phyloP scores from a whole-genome alignment of 2,113 vertebrate species.

The Orthonyx spaldingii region DNA sequence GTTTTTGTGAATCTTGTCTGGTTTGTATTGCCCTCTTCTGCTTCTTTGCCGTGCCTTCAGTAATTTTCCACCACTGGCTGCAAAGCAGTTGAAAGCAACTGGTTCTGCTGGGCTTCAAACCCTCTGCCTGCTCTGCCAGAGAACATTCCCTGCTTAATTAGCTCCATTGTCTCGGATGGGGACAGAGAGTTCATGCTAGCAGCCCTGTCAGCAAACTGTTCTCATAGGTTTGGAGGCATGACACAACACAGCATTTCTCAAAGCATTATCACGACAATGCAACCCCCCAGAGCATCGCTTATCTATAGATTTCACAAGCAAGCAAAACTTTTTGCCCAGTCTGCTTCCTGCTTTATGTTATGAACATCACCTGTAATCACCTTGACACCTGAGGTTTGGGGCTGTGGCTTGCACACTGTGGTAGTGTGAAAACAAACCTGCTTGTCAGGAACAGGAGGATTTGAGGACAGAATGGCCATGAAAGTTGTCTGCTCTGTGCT shows the following conservation, averaged over 20 bases:
- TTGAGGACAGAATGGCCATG: background rate
- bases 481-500: background rate
- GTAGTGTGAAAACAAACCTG: background rate
- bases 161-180: background rate
- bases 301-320: background rate
- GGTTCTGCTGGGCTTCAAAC: background rate
- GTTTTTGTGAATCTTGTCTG: background rate
- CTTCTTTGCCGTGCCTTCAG: background rate
- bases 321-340: background rate
- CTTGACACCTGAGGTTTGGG: background rate
- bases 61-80: background rate
- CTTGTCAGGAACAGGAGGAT: background rate
- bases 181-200: background rate
- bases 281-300: background rate
- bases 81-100: background rate
- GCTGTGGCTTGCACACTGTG: background rate
- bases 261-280: background rate
- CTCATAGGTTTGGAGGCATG: background rate
- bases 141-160: conserved; percentile 7
- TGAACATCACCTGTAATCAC: background rate
- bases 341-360: background rate
- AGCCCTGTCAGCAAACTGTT: background rate
- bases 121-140: background rate
- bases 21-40: background rate
- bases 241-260: background rate